A percentile compares a stretch with the other conserved stretches of the same genome.
Conservation (phyloP, 2,888 invertebrate species). For the Sphecodes monilicornis region DNA sequence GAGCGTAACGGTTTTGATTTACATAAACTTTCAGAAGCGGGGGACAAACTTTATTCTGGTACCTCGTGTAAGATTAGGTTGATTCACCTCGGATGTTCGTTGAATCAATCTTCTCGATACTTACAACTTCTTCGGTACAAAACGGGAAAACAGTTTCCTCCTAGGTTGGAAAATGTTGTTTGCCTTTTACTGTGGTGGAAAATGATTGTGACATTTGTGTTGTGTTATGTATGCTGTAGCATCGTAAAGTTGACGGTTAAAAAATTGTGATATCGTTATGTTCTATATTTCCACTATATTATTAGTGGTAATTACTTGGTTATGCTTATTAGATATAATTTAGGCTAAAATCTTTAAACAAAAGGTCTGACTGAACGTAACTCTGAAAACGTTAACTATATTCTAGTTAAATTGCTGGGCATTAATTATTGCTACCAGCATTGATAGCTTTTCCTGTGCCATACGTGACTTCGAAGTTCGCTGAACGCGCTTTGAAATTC, state of each 20-base stretch:
- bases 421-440: neutral
- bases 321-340: neutral
- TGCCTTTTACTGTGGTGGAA: neutral
- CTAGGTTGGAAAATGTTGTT: neutral
- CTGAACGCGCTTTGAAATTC: neutral
- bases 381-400: neutral
- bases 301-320: neutral
- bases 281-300: neutral
- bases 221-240: neutral
- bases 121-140: neutral
- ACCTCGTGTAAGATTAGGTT: constrained; percentile 6
- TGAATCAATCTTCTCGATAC: neutral
- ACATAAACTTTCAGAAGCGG: neutral
- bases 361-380: neutral
- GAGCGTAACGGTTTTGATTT: neutral
- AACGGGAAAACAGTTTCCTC: neutral
- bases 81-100: neutral
- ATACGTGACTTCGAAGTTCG: neutral
- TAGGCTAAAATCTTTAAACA: too few relatives aligned
- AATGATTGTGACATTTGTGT: constrained; percentile 4
- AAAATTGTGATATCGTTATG: neutral
- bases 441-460: neutral
- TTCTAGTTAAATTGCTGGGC: neutral
- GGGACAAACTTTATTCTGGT: constrained; percentile 6
- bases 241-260: neutral